phyloP scores from a whole-genome alignment of 2,888 invertebrate genomes.

The Cactoblastis cactorum region DNA sequence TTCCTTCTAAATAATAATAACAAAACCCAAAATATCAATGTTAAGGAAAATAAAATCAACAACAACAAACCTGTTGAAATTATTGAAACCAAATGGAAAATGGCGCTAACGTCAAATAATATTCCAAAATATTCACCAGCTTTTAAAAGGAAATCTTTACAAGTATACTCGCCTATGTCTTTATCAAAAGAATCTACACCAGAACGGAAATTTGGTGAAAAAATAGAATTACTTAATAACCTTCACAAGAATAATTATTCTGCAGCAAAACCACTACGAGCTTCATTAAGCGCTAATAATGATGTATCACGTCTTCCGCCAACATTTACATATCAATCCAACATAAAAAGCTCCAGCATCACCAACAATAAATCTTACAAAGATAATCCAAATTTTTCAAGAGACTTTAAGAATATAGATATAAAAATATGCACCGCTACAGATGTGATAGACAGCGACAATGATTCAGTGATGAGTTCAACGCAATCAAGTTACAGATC shows the following conservation, averaged over 20 bases:
- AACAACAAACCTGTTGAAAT: conserved; percentile 47
- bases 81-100: conserved; percentile 68
- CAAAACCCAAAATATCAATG: conserved; percentile 47
- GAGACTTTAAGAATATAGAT: conserved; percentile 66
- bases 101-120: conserved; percentile 66
- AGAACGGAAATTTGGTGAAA: conserved; percentile 58
- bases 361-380: conserved; percentile 50
- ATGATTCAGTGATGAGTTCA: conserved; percentile 93
- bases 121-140: conserved; percentile 91
- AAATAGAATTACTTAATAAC: conserved; percentile 46
- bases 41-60: conserved; percentile 46
- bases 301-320: conserved; percentile 37
- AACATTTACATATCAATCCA: conserved; percentile 35
- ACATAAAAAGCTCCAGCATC: conserved; percentile 31
- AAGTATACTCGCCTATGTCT: conserved; percentile 78
- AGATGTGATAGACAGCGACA: conserved; percentile 86
- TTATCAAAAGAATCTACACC: conserved; percentile 73
- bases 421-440: conserved; percentile 69
- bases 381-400: conserved; percentile 45
- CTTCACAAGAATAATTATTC: conserved; percentile 39
- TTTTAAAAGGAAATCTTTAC: conserved; percentile 86
- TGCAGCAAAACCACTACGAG: conserved; percentile 41
- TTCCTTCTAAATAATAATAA: conserved; percentile 59
- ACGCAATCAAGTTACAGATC: conserved; percentile 89
- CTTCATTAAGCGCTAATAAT: conserved; percentile 46